phyloP scores from a whole-genome alignment of 1,140 invertebrate genomes.

The Thaumetopoea pityocampa region DNA sequence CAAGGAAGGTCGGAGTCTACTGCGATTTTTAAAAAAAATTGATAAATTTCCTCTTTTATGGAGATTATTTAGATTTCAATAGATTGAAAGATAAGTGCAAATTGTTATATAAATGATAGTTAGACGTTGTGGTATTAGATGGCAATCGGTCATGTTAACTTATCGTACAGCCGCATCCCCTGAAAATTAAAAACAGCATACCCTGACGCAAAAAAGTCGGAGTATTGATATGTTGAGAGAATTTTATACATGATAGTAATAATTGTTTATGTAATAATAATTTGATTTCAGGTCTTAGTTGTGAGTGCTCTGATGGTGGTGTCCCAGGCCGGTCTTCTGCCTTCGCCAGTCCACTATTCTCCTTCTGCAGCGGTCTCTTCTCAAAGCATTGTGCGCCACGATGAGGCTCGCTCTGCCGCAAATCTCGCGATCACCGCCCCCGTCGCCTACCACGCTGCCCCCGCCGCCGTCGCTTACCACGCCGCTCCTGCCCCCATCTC shows the following conservation, averaged over 20 bases:
- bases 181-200: constrained; percentile 3
- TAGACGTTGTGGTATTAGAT: too few relatives aligned
- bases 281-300: constrained; percentile 35
- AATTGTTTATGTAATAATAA: too few relatives aligned
- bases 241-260: too few relatives aligned
- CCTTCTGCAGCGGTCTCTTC: constrained; percentile 45
- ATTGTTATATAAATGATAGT: too few relatives aligned
- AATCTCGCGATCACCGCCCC: too few relatives aligned
- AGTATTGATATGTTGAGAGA: too few relatives aligned
- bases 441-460: constrained; percentile 20
- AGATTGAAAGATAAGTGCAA: too few relatives aligned
- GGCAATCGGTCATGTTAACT: too few relatives aligned
- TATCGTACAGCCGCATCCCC: constrained; percentile 12
- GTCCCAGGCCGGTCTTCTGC: constrained; percentile 40
- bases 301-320: constrained; percentile 43
- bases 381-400: constrained; percentile 48
- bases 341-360: constrained; percentile 40
- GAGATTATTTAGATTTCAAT: too few relatives aligned
- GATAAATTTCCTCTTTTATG: constrained; percentile 28
- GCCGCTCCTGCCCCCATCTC: constrained; percentile 24
- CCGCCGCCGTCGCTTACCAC: too few relatives aligned
- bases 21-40: neutral
- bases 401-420: constrained; percentile 30
- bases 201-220: too few relatives aligned
- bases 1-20: too few relatives aligned